Base-by-base conservation (phyloP, 1,140 invertebrate genomes). In the Tetraneura akinire region DNA sequence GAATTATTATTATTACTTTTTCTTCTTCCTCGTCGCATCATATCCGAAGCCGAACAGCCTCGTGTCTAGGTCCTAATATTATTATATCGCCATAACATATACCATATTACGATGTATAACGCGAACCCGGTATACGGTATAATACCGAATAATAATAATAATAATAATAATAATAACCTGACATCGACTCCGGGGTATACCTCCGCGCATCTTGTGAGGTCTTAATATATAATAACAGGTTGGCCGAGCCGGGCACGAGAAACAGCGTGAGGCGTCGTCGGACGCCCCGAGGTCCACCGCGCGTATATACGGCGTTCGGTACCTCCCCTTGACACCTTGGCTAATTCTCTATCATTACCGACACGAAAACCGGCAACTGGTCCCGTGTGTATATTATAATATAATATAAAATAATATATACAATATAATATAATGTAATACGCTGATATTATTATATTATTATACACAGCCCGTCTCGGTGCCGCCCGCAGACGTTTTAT, bases 321-420 rank as follows among this genome's bases (percentile, higher is more conserved):
- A 78, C 74, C 74, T 78, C 74, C 74, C 74, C 74, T 78, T 78
- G 74, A 78, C 74, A 78, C 74, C 74, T 78, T 78, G 74, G 74
- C 74, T 78, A 78, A 78, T 78, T 78, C 74, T 78, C 74, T 78
- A 62, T 78, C 74, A 62, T 78, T 62, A 60, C 74, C 37, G 45
- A 62, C 74, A 78, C 74, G 55, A 60, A n/a, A 78, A 78, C 29
- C 57, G 62, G 47, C 76, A 70, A 68, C 64, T 80, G 74, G 76
- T 57, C 51, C 29, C 37, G 32, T 29, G 71, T 60, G 70, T 42
- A 73, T 57, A n/a, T n/a, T n/a, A n/a, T n/a, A n/a, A n/a, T n/a
- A n/a, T n/a, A n/a, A n/a, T n/a, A n/a, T n/a, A n/a, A n/a, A n/a
- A n/a, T n/a, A n/a, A n/a, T n/a, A n/a, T n/a, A n/a, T n/a, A n/a